Evolutionary conservation across 2,888 invertebrate genomes (phyloP).

Genomic region (Drosophila subquinaria): DNA sequence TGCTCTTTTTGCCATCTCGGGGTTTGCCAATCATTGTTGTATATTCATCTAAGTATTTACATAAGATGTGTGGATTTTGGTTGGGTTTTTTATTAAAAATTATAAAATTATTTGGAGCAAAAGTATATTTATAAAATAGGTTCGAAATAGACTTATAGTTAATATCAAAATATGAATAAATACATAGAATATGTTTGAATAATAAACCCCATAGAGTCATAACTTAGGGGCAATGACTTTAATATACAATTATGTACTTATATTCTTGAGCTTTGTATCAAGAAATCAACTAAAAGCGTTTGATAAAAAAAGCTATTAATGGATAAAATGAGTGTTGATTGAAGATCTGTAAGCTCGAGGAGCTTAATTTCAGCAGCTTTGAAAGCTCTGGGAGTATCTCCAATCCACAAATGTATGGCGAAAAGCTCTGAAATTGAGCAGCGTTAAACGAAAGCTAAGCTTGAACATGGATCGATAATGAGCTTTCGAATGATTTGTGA

Average conservation of each 20-base stretch:
- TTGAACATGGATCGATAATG: constrained; percentile 40
- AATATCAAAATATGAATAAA: constrained; percentile 5
- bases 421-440: constrained; percentile 34
- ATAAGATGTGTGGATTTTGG: constrained; percentile 68
- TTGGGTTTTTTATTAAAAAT: constrained; percentile 55
- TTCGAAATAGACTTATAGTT: constrained; percentile 14
- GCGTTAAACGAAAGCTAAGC: constrained; percentile 77
- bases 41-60: constrained; percentile 85
- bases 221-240: constrained; percentile 12
- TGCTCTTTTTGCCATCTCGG: constrained; percentile 85
- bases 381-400: constrained; percentile 9
- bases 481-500: constrained; percentile 29
- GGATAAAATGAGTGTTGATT: constrained; percentile 15
- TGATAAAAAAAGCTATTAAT: constrained; percentile 29
- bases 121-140: constrained; percentile 22
- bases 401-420: constrained; percentile 5
- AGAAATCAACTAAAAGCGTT: constrained; percentile 25
- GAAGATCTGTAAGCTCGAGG: constrained; percentile 19
- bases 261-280: background rate
- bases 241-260: constrained; percentile 30
- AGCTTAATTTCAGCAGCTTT: constrained; percentile 6
- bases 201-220: constrained; percentile 7
- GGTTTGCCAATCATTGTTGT: constrained; percentile 86
- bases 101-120: constrained; percentile 42
- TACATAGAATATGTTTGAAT: background rate